Percentiles rank a stretch among this genome's conserved stretches.
phyloP scores from a whole-genome alignment of 1,140 invertebrate species.

The Dolichoris vasculosae region DNA sequence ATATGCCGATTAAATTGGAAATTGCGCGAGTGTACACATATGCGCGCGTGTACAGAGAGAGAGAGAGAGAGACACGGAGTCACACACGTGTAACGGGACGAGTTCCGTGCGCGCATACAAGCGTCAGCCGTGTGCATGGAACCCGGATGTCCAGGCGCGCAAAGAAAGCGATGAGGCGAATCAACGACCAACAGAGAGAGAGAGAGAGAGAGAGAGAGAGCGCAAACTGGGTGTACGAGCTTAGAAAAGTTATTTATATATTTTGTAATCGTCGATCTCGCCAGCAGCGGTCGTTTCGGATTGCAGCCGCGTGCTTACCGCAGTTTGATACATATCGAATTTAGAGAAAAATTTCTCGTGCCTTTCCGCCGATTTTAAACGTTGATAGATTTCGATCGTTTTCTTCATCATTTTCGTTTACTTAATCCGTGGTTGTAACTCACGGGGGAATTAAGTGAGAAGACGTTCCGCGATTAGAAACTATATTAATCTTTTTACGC shows the following conservation, averaged over 20 bases:
- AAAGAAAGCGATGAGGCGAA: slow-evolving; percentile 37
- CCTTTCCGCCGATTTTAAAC: neutral
- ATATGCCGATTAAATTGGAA: slow-evolving; percentile 19
- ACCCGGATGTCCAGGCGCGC: slow-evolving; percentile 34
- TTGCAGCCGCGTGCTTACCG: neutral
- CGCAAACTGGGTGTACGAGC: neutral
- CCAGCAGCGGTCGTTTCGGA: neutral
- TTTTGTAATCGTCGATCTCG: slow-evolving; percentile 27
- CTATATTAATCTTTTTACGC: neutral
- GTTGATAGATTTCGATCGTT: slow-evolving; percentile 9
- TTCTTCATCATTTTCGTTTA: neutral
- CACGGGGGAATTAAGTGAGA: neutral
- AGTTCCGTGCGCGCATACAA: neutral
- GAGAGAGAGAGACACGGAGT: no score
- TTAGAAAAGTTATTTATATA: slow-evolving; percentile 29
- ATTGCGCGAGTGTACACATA: neutral
- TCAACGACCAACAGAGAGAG: neutral
- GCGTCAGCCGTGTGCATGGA: neutral
- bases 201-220: neutral
- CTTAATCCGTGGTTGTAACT: neutral
- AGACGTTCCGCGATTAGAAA: neutral
- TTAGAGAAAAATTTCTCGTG: neutral
- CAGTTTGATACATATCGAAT: slow-evolving; percentile 1
- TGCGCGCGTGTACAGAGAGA: neutral
- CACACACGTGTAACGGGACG: neutral